Conservation (phyloP, 2,113 vertebrate species). For the Leiothrix lutea region DNA sequence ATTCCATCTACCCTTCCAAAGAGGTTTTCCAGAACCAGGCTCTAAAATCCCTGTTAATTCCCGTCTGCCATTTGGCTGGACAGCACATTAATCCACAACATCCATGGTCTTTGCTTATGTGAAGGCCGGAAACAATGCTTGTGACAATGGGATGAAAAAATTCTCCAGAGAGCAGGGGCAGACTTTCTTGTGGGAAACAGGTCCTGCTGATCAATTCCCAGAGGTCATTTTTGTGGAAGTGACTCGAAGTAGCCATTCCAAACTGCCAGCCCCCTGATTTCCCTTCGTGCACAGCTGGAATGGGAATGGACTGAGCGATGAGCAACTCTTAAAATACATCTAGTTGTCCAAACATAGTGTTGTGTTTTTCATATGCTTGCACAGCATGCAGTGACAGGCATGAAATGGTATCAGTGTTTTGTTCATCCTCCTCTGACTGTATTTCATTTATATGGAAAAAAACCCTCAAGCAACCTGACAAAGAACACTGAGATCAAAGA, state of each 20-base stretch:
- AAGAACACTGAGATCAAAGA: not conserved
- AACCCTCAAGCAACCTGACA: not conserved
- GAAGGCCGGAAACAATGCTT: not conserved
- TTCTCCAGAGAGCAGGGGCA: not conserved
- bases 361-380: not conserved
- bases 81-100: not conserved
- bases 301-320: not conserved
- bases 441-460: not conserved
- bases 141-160: not conserved
- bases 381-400: not conserved
- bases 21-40: not conserved
- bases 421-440: not conserved
- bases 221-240: not conserved
- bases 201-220: not conserved
- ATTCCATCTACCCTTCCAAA: not conserved
- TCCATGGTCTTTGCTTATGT: not conserved
- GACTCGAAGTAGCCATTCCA: not conserved
- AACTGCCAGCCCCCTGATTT: not conserved
- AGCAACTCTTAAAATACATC: not conserved
- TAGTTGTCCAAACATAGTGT: not conserved
- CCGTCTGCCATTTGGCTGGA: not conserved
- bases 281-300: not conserved
- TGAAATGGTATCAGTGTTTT: not conserved
- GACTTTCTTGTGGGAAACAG: not conserved
- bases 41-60: not conserved